Evolutionary conservation across 2,888 invertebrate genomes (phyloP), one percentile per base, ranked within the genome.

Genomic region (Latrodectus hesperus): DNA sequence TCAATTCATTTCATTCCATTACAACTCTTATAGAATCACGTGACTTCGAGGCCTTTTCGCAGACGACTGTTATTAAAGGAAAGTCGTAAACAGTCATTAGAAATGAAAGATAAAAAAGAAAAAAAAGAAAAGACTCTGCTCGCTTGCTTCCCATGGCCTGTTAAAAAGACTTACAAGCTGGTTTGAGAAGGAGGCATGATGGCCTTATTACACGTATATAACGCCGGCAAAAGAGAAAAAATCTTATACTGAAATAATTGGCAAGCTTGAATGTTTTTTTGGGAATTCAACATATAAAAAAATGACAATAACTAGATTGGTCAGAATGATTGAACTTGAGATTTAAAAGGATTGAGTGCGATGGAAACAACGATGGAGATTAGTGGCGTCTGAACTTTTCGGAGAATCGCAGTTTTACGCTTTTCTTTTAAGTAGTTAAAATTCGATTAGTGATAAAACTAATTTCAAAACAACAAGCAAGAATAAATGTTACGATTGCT

Each of bases 11-110:
- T 85, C 85, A 85, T 85, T 85, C 70, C 85, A 79, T 60, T 60
- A 60, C 14, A n/a, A 60, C 74, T 85, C 74, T 74, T 79, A 38
- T 78, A 78, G 53, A 71, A 81, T 86, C 86, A 86, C 86, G 81
- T 86, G 86, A 86, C 76, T 49, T 26, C 52, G 68, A 55, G 10
- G 70, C 17, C 78, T 65, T 75, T 64, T 22, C 22, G 77, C 71
- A 84, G 82, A 85, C 85, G 85, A 79, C 86, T 86, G 81, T 86
- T 86, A 86, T 86, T 86, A 86, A 81, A 81, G 86, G 67, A 81
- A 71, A 86, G 81, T 86, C 86, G 86, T 86, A 86, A 86, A 86
- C 86, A 86, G 86, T 86, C 81, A 86, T 86, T 86, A 86, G 81
- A 53, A 80, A 71, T 60, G n/a, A 60, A 60, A 60, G 38, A 38